Conservation (phyloP, 2,797 vertebrate genomes). For the Gallirallus australis region DNA sequence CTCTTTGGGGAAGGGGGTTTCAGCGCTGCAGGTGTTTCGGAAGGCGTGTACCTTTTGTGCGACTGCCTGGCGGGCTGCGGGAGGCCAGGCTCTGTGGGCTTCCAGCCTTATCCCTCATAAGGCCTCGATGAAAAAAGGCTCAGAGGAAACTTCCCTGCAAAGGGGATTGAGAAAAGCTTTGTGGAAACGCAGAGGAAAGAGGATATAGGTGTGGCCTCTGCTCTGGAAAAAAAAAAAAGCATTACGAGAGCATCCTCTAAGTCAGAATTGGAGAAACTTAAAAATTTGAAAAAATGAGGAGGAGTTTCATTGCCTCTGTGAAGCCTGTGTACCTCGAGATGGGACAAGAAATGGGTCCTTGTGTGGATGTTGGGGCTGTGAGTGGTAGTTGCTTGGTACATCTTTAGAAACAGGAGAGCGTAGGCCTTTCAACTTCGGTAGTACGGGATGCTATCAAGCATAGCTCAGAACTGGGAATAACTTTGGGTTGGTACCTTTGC, state of each 20-base stretch:
- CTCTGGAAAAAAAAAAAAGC: constrained; percentile 13
- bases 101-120: background rate
- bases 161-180: background rate
- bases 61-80: background rate
- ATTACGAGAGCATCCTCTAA: constrained; percentile 36
- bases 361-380: fast-evolving
- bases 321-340: background rate
- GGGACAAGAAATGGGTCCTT: fast-evolving
- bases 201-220: constrained; percentile 62
- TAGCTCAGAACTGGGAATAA: background rate
- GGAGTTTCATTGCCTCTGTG: background rate
- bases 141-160: background rate
- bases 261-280: background rate
- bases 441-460: fast-evolving
- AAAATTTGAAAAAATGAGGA: background rate
- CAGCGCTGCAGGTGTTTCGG: constrained; percentile 17
- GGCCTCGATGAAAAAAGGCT: background rate
- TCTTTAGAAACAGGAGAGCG: background rate
- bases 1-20: background rate
- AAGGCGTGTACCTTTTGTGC: background rate
- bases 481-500: background rate
- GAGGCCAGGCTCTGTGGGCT: background rate
- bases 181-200: constrained; percentile 18
- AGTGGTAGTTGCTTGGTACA: background rate
- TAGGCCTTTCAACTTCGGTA: background rate